Base-by-base conservation (phyloP, 2,113 vertebrate genomes). In the Corydoras maculifer region DNA sequence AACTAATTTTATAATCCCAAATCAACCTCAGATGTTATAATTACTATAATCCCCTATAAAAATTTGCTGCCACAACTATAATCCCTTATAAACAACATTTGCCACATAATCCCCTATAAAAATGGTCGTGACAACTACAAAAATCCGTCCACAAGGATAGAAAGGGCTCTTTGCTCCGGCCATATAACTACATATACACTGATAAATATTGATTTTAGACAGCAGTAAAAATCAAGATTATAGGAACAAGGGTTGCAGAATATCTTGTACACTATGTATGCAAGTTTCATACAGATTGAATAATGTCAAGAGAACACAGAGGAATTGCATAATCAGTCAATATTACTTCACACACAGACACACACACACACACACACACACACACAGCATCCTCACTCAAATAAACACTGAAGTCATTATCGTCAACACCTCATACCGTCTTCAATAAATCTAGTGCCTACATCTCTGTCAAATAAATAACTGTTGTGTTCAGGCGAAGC, bases 391-490 rank as follows among this genome's bases (percentile, higher is more conserved):
- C 35, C 62, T 58, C n/a, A 62, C 25, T 43, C 30, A 67, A 31
- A 67, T 67, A 67, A 65, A 72, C 70, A 59, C 62, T 65, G 61
- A 31, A 49, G 62, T 29, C 54, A 72, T 65, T 65, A 72, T 13
- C 54, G 31, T 35, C 43, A 8, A 35, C 43, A 59, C 25, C 62
- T 59, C 70, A 65, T n/a, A 65, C 15, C 62, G 8, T 50, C 43
- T 72, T 62, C 70, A 49, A 49, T 72, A 65, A 72, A 71, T 71
- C 69, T 63, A 65, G 54, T 13, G 54, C 62, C 70, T 65, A 51
- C 55, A 49, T 57, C 43, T 58, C 61, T 65, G 53, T 65, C 70
- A 51, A 65, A 51, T 31, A 65, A 64, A 31, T 18, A 60, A 71
- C 55, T 53, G 69, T 25, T 58, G 54, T 58, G 29, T 43, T 68